phyloP scores from a whole-genome alignment of 2,113 vertebrate genomes.

The Dasypus novemcinctus region DNA sequence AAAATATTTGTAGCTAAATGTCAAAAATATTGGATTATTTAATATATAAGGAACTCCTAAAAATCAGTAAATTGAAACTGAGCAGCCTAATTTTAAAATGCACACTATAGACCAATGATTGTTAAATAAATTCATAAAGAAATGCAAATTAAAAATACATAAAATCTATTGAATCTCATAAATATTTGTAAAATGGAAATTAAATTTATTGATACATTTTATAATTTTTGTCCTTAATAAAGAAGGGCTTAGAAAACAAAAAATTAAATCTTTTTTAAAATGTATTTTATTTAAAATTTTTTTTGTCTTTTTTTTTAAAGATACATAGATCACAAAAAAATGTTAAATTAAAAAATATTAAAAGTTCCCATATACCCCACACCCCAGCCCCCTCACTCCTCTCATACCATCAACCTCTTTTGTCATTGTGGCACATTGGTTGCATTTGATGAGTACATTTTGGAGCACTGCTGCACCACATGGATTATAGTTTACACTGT shows the following conservation, averaged over 20 bases:
- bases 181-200: not conserved
- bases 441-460: too few species aligned
- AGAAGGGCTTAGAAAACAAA: not conserved
- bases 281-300: too few species aligned
- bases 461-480: too few species aligned
- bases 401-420: too few species aligned
- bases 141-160: not conserved
- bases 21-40: conserved; percentile 5
- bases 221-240: not conserved
- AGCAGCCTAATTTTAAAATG: not conserved
- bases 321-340: too few species aligned
- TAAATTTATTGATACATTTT: not conserved
- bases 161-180: not conserved
- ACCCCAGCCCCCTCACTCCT: too few species aligned
- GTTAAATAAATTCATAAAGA: not conserved
- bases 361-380: too few species aligned
- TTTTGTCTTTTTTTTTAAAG: too few species aligned
- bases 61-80: not conserved
- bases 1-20: not conserved
- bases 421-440: too few species aligned
- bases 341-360: too few species aligned
- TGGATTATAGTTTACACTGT: too few species aligned
- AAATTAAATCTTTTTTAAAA: too few species aligned
- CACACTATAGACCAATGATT: not conserved
- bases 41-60: not conserved